Base-by-base conservation (phyloP, 2,113 vertebrate genomes). In the Pseudonaja textilis region DNA sequence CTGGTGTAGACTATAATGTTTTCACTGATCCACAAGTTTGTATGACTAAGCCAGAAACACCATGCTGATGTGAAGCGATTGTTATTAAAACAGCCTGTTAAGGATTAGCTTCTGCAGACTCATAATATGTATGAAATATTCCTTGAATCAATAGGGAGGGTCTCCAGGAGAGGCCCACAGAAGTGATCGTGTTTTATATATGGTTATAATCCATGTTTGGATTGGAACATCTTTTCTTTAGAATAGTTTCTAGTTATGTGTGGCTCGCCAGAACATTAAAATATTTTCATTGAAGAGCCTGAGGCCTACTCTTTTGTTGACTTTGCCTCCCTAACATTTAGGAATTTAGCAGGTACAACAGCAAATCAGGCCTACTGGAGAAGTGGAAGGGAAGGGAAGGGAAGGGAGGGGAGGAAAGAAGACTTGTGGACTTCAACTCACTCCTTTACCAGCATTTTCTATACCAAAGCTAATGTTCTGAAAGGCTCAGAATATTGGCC, bases 211-310 rank as follows among this genome's bases (percentile, higher is more conserved):
- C 69, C n/a, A 85, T 89, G 64, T 87, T 91, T 93, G 55, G 64
- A 29, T 91, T 85, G 90, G 87, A 91, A 45, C 54, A 59, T 22
- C 23, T 25, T 91, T 89, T 91, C 55, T 61, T 91, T 85, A 85
- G 94, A 93, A 74, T 8, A 54, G 54, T 55, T 91, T 81, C 64
- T 57, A 18, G 90, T 91, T 86, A 88, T 42, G 6, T 26, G 29
- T 16, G 0, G 0, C 61, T 91, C 54, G 81, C 57, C 85, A 52
- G 55, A 94, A 91, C 55, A 64, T 61, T 39, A 89, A 86, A 93
- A 91, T 39, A 20, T 81, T 93, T 95, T 85, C 93, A 6, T 22
- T 91, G 85, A 90, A 11, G 56, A 85, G 42, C 18, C 34, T 90
- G 69, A 47, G 50, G 88, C 5, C 14, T 10, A n/a, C 86, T 85